phyloP scores from a whole-genome alignment of 2,888 invertebrate genomes.

The Cremastobaeus sp. region DNA sequence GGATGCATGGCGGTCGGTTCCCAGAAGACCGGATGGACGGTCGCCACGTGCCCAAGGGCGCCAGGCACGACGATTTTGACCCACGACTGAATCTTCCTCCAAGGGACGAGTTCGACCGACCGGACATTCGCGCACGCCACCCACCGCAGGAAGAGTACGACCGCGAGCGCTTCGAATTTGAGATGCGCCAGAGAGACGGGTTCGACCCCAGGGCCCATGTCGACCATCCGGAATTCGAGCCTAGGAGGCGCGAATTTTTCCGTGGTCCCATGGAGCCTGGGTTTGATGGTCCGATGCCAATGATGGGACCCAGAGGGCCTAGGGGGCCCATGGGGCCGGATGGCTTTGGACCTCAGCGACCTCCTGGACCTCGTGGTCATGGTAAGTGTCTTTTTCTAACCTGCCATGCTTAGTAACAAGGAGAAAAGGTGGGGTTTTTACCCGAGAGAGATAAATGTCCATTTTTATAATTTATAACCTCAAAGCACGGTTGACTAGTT shows the following conservation, averaged over 20 bases:
- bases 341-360: slow-evolving; percentile 74
- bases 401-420: no score
- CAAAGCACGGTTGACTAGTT: no score
- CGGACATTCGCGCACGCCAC: slow-evolving; percentile 69
- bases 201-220: slow-evolving; percentile 74
- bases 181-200: slow-evolving; percentile 72
- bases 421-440: no score
- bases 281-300: slow-evolving; percentile 60
- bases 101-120: slow-evolving; percentile 72
- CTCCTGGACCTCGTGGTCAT: slow-evolving; percentile 74
- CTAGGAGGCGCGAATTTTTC: slow-evolving; percentile 74
- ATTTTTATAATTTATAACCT: no score
- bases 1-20: slow-evolving; percentile 69
- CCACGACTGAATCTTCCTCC: slow-evolving; percentile 62
- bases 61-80: slow-evolving; percentile 72
- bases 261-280: slow-evolving; percentile 70
- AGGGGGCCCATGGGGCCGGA: slow-evolving; percentile 76
- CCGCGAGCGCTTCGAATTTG: slow-evolving; percentile 75
- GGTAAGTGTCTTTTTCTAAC: slow-evolving; percentile 68
- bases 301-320: slow-evolving; percentile 75
- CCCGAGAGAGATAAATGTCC: no score
- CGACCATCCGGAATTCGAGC: slow-evolving; percentile 76
- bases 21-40: slow-evolving; percentile 72
- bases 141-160: slow-evolving; percentile 71
- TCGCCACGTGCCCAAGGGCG: slow-evolving; percentile 70